Evolutionary conservation across 2,113 vertebrate species (phyloP).

Genomic region (Clarias macrocephalus): DNA sequence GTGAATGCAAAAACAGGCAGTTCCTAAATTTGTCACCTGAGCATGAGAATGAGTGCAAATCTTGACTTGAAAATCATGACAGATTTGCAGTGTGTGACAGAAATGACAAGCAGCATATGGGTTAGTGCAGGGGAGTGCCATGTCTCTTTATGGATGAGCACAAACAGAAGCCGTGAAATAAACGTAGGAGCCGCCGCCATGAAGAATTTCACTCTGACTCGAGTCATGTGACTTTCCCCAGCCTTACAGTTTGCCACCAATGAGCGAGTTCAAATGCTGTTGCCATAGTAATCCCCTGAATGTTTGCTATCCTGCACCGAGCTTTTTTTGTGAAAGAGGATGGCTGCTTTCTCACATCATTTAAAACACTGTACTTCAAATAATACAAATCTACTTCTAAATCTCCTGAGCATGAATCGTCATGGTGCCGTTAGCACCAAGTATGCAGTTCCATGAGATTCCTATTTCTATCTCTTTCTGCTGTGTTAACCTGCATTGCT

Average conservation of each 20-base stretch:
- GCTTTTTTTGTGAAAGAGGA: constrained; percentile 5
- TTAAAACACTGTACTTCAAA: constrained; percentile 4
- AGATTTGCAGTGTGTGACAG: constrained; percentile 12
- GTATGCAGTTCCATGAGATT: not conserved
- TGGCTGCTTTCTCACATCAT: constrained; percentile 28
- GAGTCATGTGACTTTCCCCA: constrained; percentile 52
- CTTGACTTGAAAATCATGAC: constrained; percentile 20
- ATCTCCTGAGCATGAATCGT: not conserved
- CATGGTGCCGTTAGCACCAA: not conserved
- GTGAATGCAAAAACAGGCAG: not conserved
- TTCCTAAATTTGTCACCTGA: not conserved
- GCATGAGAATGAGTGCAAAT: not conserved
- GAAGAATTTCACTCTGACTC: constrained; percentile 47
- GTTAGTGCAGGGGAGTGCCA: not conserved
- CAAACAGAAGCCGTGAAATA: constrained; percentile 39
- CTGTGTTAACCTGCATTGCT: constrained; percentile 2
- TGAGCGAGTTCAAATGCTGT: constrained; percentile 53
- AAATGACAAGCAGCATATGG: not conserved
- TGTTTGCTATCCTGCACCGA: constrained; percentile 52
- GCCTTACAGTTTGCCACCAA: constrained; percentile 54
- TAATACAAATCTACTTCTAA: constrained; percentile 15
- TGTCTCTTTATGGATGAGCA: constrained; percentile 26
- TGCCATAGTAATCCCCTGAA: constrained; percentile 57
- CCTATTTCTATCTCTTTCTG: constrained; percentile 5
- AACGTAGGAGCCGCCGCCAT: constrained; percentile 42